Evolutionary conservation across 2,113 vertebrate species (phyloP).

Genomic region (Dicrurus megarhynchus): DNA sequence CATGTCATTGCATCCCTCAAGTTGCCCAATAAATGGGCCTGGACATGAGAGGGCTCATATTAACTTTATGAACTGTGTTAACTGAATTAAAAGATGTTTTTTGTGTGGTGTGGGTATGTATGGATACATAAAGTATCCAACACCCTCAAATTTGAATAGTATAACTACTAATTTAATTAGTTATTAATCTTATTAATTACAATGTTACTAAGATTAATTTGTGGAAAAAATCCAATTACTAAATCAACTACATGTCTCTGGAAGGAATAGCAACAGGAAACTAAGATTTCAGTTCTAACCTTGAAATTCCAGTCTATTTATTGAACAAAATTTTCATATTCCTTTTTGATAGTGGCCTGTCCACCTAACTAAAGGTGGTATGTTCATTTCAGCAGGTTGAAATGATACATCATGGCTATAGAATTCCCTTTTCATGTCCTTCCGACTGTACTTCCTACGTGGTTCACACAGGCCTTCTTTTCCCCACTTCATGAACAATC

Average conservation of each 20-base stretch:
- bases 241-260: not conserved
- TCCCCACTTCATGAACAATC: not conserved
- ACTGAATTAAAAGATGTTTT: not conserved
- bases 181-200: not conserved
- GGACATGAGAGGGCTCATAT: not conserved
- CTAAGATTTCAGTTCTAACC: not conserved
- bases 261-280: not conserved
- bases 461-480: not conserved
- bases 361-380: not conserved
- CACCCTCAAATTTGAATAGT: not conserved
- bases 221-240: not conserved
- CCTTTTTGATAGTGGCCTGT: not conserved
- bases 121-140: not conserved
- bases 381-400: not conserved
- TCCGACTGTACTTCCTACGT: not conserved
- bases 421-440: not conserved
- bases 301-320: not conserved
- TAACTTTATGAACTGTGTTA: not conserved
- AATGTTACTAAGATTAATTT: not conserved
- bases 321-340: not conserved
- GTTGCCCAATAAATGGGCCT: not conserved
- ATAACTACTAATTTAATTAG: not conserved
- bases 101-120: not conserved
- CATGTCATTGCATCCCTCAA: accelerated
- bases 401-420: not conserved